Conservation (phyloP, 2,888 invertebrate species). For the Drosophila cracens region DNA sequence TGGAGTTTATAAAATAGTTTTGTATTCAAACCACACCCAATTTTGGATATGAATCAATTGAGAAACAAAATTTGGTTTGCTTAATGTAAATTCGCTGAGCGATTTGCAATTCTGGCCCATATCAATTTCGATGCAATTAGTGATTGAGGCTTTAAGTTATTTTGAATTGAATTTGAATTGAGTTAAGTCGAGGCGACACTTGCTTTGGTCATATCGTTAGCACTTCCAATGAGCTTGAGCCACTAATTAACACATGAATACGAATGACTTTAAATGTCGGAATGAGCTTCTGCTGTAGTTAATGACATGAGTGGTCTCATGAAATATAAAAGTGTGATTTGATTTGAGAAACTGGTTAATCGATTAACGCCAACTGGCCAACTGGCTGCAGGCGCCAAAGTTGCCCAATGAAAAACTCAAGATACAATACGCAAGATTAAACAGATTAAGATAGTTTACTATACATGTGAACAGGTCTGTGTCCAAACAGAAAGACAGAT, state of each 20-base stretch:
- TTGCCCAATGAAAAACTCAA: constrained; percentile 32
- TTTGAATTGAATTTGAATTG: neutral
- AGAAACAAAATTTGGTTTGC: neutral
- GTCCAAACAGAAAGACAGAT: neutral
- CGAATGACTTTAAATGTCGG: neutral
- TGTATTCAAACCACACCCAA: neutral
- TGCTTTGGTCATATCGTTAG: constrained; percentile 12
- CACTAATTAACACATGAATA: constrained; percentile 48
- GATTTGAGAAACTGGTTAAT: constrained; percentile 8
- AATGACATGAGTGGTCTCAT: constrained; percentile 1
- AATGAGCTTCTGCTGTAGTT: no score
- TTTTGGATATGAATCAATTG: neutral
- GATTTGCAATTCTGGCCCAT: neutral
- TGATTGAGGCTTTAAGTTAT: neutral
- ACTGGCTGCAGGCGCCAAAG: neutral
- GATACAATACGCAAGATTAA: constrained; percentile 2
- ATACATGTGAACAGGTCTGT: constrained; percentile 16
- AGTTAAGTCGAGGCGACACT: neutral
- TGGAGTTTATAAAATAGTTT: neutral
- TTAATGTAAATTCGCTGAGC: neutral
- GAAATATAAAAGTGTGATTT: constrained; percentile 20
- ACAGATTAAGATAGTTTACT: neutral
- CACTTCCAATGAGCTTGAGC: constrained; percentile 27
- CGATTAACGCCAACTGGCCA: neutral
- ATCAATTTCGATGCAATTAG: neutral